Evolutionary conservation across 2,797 vertebrate genomes (phyloP), one percentile per base, ranked within the genome.

Genomic region (Chromobotia macracanthus): DNA sequence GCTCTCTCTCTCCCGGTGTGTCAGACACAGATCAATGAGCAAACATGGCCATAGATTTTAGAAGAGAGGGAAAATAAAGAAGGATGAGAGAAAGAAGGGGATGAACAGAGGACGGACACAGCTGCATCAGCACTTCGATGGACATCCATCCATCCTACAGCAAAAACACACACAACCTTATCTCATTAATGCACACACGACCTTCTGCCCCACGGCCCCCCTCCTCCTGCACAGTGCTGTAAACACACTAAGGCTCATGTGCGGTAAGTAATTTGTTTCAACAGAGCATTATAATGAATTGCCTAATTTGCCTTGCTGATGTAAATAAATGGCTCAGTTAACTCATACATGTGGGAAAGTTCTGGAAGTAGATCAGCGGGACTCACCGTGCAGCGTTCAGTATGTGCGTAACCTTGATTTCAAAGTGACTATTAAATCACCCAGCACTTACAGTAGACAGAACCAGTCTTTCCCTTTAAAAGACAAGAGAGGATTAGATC

Each of bases 281-380:
- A 78, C 31, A 75, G 58, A 70, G 60, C 58, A 21, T 23, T 8
- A 19, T 72, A 83, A 83, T 79, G 61, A 72, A 81, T 79, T 67
- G 71, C 51, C 66, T 72, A 78, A 82, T 85, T 81, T 81, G 61
- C 67, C 65, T 72, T 63, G 28, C 65, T 72, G 67, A 58, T 75
- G 71, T 79, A 80, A 82, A 85, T 66, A 72, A 82, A 85, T 74
- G 65, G 75, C 35, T 71, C 38, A 50, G 61, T 83, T 85, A 79
- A 44, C 35, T 41, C 21, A 25, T 9, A 23, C 66, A 31, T 71
- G 78, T 75, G 60, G 63, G 50, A 66, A 80, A 65, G 50, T 79
- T 55, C 46, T 23, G 23, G 9, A 48, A 63, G 46, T 53, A 19
- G 31, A 77, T 46, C n/a, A 63, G 67, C 28, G 51, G 56, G 44